A percentile compares a stretch with the other conserved stretches of the same genome.
phyloP scores from a whole-genome alignment of 2,113 vertebrate genomes.

The Eurystomus gularis region DNA sequence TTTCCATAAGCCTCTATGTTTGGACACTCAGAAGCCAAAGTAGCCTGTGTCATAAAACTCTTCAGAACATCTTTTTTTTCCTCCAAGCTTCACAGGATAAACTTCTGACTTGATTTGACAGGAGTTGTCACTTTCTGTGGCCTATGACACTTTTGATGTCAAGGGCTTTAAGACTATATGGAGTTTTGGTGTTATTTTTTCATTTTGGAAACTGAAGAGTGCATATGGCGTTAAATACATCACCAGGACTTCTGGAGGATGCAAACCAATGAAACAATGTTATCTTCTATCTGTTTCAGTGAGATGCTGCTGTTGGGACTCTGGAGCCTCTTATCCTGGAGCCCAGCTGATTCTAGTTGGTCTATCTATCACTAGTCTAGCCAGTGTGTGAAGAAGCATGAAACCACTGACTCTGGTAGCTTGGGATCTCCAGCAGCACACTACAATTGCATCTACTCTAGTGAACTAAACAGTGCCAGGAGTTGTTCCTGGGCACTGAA shows the following conservation, averaged over 20 bases:
- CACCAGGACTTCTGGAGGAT: background rate
- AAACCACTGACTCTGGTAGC: background rate
- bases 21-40: background rate
- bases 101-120: background rate
- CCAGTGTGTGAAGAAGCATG: background rate
- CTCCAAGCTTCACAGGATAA: background rate
- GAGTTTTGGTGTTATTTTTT: background rate
- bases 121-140: background rate
- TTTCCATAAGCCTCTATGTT: background rate
- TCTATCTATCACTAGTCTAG: no score
- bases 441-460: background rate
- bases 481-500: background rate
- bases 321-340: background rate
- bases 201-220: background rate
- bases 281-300: background rate
- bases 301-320: background rate
- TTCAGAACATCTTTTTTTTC: background rate
- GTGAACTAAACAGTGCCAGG: background rate
- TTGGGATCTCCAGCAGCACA: background rate
- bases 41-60: background rate
- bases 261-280: background rate
- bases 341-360: background rate
- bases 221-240: background rate
- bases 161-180: background rate
- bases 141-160: background rate